Conservation (phyloP, 2,797 vertebrate species). For the Gallirallus australis region DNA sequence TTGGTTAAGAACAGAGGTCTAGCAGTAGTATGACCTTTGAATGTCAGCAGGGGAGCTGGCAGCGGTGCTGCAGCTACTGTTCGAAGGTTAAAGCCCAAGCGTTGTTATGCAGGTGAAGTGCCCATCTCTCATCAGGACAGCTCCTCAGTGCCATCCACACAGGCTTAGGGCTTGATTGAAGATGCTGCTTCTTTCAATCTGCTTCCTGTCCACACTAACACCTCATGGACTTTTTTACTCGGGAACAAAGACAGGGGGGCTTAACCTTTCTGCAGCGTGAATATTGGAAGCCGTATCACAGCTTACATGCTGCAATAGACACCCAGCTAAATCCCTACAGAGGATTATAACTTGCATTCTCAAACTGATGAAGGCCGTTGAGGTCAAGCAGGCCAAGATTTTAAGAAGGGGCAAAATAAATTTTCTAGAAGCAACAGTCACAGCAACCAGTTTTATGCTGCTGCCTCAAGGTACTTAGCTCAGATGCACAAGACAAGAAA, state of each 20-base stretch:
- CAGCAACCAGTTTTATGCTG: not conserved
- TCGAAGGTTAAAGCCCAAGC: slow-evolving; percentile 53
- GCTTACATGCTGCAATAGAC: slow-evolving; percentile 84
- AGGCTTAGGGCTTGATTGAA: slow-evolving; percentile 78
- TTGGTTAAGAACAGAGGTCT: not conserved
- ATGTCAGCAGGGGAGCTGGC: not conserved
- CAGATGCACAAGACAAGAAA: slow-evolving; percentile 58
- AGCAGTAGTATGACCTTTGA: not conserved
- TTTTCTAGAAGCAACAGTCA: slow-evolving; percentile 27
- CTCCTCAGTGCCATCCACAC: slow-evolving; percentile 64
- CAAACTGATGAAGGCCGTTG: slow-evolving; percentile 77
- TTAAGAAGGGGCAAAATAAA: slow-evolving; percentile 53
- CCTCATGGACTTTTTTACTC: slow-evolving; percentile 57
- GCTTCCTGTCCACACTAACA: slow-evolving; percentile 70
- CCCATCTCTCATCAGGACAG: slow-evolving; percentile 70
- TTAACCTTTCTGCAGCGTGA: slow-evolving; percentile 82
- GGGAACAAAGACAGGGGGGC: slow-evolving; percentile 77
- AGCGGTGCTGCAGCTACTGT: not conserved
- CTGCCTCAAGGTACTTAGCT: slow-evolving; percentile 19
- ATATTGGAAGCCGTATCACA: slow-evolving; percentile 79
- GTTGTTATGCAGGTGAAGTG: slow-evolving; percentile 74
- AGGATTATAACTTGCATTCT: slow-evolving; percentile 81
- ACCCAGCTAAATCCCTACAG: slow-evolving; percentile 80
- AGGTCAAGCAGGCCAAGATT: slow-evolving; percentile 75
- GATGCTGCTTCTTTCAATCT: slow-evolving; percentile 77